Percentiles rank a stretch among this genome's conserved stretches.
These are phyloP conservation scores for Lynx canadensis DNA, from an alignment of 2,113 vertebrate genomes.

Conservation along the genomic window DNA sequence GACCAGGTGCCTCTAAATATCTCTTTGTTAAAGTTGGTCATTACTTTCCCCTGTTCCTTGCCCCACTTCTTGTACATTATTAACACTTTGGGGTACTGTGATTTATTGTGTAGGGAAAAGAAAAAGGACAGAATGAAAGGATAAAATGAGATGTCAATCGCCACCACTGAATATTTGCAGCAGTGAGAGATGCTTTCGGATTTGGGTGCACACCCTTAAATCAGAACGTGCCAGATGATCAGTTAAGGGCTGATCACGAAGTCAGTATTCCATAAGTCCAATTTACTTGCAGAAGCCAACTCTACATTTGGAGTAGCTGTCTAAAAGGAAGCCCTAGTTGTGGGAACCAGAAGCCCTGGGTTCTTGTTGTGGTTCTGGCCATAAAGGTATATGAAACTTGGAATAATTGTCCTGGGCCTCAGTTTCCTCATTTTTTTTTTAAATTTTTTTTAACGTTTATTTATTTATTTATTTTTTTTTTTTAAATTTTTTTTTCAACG, in stretches of 20 bases:
- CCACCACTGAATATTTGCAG: neutral
- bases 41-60: neutral
- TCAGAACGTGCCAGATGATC: neutral
- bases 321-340: neutral
- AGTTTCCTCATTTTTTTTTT: neutral
- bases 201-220: neutral
- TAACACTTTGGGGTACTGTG: neutral
- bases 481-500: too few species aligned
- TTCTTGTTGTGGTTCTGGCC: neutral
- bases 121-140: neutral
- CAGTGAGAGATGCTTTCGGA: neutral
- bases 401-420: neutral
- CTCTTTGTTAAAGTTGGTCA: neutral
- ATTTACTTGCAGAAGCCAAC: neutral
- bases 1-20: neutral
- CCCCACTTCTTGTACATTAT: neutral
- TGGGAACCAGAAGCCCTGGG: neutral
- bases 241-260: neutral
- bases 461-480: too few species aligned
- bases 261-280: neutral
- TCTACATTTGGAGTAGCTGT: neutral
- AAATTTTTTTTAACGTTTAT: too few species aligned
- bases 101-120: neutral
- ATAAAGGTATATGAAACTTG: neutral
- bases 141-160: neutral